A percentile compares a stretch with the other conserved stretches of the same genome.
phyloP scores from a whole-genome alignment of 2,888 invertebrate genomes.

The Apodemia zela region DNA sequence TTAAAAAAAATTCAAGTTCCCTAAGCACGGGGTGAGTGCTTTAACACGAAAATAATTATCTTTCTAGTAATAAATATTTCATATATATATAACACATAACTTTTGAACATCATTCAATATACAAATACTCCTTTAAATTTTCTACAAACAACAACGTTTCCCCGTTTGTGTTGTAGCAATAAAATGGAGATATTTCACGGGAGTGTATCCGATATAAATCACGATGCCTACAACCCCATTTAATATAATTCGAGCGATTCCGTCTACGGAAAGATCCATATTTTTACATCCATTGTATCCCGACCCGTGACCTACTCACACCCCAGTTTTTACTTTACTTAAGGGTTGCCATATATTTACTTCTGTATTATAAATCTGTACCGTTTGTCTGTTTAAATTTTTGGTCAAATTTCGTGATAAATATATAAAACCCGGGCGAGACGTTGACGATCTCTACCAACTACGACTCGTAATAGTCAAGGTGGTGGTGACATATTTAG shows the following conservation, averaged over 20 bases:
- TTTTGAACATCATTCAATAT: too few relatives aligned
- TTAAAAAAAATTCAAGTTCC: too few relatives aligned
- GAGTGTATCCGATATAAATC: constrained; percentile 24
- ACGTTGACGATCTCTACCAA: too few relatives aligned
- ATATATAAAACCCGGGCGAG: too few relatives aligned
- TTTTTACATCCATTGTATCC: constrained; percentile 31
- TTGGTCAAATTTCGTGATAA: neutral
- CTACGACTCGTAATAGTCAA: too few relatives aligned
- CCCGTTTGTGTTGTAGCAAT: neutral
- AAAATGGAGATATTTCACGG: neutral
- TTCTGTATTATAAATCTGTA: too few relatives aligned
- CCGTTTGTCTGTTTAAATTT: neutral
- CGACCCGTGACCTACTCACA: constrained; percentile 22
- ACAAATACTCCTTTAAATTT: too few relatives aligned
- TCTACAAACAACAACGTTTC: neutral
- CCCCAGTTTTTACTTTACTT: constrained; percentile 25
- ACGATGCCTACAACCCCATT: constrained; percentile 27
- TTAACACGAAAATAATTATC: too few relatives aligned
- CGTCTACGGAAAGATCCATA: constrained; percentile 26
- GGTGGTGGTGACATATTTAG: too few relatives aligned
- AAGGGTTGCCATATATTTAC: constrained; percentile 20
- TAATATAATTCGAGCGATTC: constrained; percentile 32
- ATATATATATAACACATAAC: too few relatives aligned
- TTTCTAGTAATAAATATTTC: too few relatives aligned
- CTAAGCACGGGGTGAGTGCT: too few relatives aligned